These are phyloP conservation scores for Synergus umbraculus DNA, from an alignment of 2,888 invertebrate genomes.

Conservation along the genomic window DNA sequence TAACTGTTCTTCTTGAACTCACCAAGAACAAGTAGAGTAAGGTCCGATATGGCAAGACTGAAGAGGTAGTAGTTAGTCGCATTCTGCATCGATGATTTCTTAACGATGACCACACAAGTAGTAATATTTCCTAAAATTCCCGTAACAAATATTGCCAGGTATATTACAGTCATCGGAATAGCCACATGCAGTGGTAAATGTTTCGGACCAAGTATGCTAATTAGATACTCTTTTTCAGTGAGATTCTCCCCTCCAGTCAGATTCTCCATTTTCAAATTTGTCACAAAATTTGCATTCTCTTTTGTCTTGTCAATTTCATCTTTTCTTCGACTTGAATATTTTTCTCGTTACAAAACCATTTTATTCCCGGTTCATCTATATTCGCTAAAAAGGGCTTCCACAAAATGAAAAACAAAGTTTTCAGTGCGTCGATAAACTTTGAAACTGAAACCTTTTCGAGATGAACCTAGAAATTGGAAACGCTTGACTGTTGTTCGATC, in stretches of 20 bases:
- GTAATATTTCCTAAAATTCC: slow-evolving; percentile 91
- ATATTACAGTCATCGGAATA: slow-evolving; percentile 83
- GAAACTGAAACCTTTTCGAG: slow-evolving; percentile 5
- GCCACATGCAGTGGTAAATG: slow-evolving; percentile 72
- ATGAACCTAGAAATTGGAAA: not conserved
- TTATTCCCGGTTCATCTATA: not conserved
- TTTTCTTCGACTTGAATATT: not conserved
- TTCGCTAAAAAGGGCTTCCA: not conserved
- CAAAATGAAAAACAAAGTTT: not conserved
- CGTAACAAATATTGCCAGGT: slow-evolving; percentile 88
- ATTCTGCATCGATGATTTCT: slow-evolving; percentile 90
- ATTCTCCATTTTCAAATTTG: slow-evolving; percentile 62
- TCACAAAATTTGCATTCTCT: slow-evolving; percentile 62
- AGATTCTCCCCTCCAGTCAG: slow-evolving; percentile 71
- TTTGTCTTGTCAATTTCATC: slow-evolving; percentile 56
- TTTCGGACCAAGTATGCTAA: slow-evolving; percentile 75
- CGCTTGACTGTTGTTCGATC: not conserved
- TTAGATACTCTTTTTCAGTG: slow-evolving; percentile 74
- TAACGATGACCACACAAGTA: slow-evolving; percentile 91
- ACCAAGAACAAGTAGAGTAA: slow-evolving; percentile 90
- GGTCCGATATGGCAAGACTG: slow-evolving; percentile 88
- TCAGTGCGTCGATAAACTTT: not conserved
- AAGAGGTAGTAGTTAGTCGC: slow-evolving; percentile 93
- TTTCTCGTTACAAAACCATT: not conserved
- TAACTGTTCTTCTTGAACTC: slow-evolving; percentile 75